phyloP scores from a whole-genome alignment of 2,113 vertebrate species.

The Cyanistes caeruleus region DNA sequence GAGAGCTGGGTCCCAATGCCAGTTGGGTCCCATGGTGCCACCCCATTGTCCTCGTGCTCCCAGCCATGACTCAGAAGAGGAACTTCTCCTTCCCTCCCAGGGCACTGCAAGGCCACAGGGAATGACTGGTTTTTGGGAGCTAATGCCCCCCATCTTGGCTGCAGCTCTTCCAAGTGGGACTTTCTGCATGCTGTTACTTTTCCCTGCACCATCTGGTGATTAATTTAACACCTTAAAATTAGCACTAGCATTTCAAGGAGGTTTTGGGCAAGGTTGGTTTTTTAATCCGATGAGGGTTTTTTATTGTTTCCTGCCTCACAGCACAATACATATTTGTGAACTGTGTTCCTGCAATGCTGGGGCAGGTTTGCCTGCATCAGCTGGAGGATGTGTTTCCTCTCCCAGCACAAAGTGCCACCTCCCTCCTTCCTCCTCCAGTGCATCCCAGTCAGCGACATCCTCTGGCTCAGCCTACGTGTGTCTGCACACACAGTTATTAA shows the following conservation, averaged over 20 bases:
- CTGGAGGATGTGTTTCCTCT: neutral
- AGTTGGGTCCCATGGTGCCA: accelerated
- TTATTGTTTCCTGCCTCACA: neutral
- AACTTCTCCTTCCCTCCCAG: neutral
- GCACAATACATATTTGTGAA: neutral
- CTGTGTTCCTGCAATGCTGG: accelerated
- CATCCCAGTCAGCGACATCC: neutral
- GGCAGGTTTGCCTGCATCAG: neutral
- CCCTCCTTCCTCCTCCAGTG: neutral
- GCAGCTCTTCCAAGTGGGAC: neutral
- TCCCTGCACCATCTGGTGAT: neutral
- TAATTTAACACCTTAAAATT: neutral
- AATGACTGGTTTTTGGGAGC: neutral
- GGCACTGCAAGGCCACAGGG: neutral
- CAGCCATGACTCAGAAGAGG: neutral
- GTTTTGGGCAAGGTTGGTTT: neutral
- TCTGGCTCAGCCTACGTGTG: neutral
- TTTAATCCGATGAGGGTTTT: neutral
- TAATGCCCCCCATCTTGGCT: neutral
- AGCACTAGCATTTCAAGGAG: neutral
- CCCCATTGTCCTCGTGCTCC: neutral
- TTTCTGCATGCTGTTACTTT: accelerated
- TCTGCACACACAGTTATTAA: accelerated
- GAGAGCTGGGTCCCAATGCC: neutral
- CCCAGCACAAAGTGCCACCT: neutral